phyloP scores from a whole-genome alignment of 2,113 vertebrate genomes.

The Smithornis capensis region DNA sequence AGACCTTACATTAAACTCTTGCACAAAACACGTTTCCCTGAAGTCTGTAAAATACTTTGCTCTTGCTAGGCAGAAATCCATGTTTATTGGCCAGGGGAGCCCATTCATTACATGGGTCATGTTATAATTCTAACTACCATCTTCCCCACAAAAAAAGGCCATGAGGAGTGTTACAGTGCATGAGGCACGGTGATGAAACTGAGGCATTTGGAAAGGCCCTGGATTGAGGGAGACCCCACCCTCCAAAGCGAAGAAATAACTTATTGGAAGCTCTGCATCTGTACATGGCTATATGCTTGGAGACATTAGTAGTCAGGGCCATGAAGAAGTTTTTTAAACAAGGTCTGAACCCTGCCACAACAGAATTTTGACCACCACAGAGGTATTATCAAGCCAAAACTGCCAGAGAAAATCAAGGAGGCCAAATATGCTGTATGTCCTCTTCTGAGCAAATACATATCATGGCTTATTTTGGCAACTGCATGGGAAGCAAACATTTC shows the following conservation, averaged over 20 bases:
- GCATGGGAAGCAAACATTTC: neutral
- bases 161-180: neutral
- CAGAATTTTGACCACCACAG: neutral
- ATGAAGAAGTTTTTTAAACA: neutral
- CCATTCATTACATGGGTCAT: neutral
- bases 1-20: neutral
- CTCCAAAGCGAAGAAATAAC: neutral
- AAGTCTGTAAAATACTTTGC: neutral
- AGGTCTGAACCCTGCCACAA: neutral
- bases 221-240: neutral
- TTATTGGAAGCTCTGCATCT: neutral
- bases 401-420: neutral
- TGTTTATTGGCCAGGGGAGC: neutral
- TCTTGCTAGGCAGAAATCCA: neutral
- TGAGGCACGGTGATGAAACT: neutral
- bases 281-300: neutral
- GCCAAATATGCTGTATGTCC: neutral
- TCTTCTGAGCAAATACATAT: neutral
- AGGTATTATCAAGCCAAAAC: neutral
- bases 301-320: fast-evolving
- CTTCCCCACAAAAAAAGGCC: neutral
- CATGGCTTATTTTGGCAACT: neutral
- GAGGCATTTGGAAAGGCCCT: neutral
- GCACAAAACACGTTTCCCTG: neutral
- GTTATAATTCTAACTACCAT: neutral